Evolutionary conservation across 2,888 invertebrate species (phyloP), one percentile per base, ranked within the genome.

Genomic region (Mythimna lalbum): DNA sequence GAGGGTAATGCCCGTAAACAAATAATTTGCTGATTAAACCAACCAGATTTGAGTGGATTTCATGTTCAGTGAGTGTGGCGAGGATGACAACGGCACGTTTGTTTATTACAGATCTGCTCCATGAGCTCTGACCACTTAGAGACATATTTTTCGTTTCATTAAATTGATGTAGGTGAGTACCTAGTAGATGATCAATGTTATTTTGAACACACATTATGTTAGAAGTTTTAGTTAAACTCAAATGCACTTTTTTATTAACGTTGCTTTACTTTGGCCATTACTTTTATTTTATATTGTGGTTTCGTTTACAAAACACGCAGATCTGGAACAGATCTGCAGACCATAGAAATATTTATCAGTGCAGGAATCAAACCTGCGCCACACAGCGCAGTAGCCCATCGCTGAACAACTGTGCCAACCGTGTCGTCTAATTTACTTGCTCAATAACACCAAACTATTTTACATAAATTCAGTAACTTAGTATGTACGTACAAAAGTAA

Each of bases 21-120:
- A 88, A 89, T 87, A 87, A 86, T 87, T 87, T 86, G 86, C 84
- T 91, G 85, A 90, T 89, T 87, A 85, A 89, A 83, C 81, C 52
- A 68, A 70, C 73, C 71, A 83, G 83, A 80, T 88, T 86, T 85
- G 81, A 90, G 91, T 92, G 93, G 83, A 86, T 89, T 92, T 89
- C 86, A 89, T 89, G 89, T 91, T 91, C 83, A 90, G 93, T 93
- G 93, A 84, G 78, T 88, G 91, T 91, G 91, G 85, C 88, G 86
- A 90, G 89, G 87, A 90, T 90, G 88, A 86, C 84, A 75, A 81
- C 77, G 76, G 68, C 70, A 81, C 72, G 83, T 80, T 72, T 75
- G 77, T 84, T 82, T 84, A 73, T 85, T 80, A 78, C 82, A 83
- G 77, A 84, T 83, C 62, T 83, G 72, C 74, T 81, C 61, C 23